Evolutionary conservation across 2,888 invertebrate genomes (phyloP).

Genomic region (Rapana venosa): DNA sequence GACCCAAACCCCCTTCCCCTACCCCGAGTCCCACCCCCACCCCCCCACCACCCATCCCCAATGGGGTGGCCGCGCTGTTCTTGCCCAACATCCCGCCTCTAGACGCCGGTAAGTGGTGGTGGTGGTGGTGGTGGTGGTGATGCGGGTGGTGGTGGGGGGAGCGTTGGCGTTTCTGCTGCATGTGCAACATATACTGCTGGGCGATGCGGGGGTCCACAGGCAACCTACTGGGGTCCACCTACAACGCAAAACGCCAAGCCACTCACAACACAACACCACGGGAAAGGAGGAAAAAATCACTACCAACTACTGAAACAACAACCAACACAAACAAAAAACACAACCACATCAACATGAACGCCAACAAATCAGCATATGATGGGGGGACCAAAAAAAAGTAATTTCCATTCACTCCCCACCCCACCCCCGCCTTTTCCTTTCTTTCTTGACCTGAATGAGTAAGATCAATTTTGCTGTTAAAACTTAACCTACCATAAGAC

Average conservation of each 20-base stretch:
- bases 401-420: too few species aligned
- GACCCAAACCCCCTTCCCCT: slow-evolving; percentile 23
- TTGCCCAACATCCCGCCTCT: not conserved
- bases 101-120: not conserved
- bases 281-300: slow-evolving; percentile 36
- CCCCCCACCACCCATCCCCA: slow-evolving; percentile 19
- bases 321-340: not conserved
- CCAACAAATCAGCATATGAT: too few species aligned
- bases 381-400: too few species aligned
- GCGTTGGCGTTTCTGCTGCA: slow-evolving; percentile 66
- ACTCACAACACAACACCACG: slow-evolving; percentile 47
- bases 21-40: slow-evolving; percentile 29
- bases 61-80: not conserved
- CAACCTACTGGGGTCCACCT: slow-evolving; percentile 69
- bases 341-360: not conserved
- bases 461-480: too few species aligned
- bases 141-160: slow-evolving; percentile 52
- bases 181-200: slow-evolving; percentile 69
- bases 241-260: slow-evolving; percentile 50
- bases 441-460: too few species aligned
- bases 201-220: slow-evolving; percentile 69
- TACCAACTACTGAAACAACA: slow-evolving; percentile 1
- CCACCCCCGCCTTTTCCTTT: too few species aligned
- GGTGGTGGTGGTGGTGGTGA: slow-evolving; percentile 31
- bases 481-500: too few species aligned